Base-by-base conservation (phyloP, 2,113 vertebrate genomes). In the Morone saxatilis region DNA sequence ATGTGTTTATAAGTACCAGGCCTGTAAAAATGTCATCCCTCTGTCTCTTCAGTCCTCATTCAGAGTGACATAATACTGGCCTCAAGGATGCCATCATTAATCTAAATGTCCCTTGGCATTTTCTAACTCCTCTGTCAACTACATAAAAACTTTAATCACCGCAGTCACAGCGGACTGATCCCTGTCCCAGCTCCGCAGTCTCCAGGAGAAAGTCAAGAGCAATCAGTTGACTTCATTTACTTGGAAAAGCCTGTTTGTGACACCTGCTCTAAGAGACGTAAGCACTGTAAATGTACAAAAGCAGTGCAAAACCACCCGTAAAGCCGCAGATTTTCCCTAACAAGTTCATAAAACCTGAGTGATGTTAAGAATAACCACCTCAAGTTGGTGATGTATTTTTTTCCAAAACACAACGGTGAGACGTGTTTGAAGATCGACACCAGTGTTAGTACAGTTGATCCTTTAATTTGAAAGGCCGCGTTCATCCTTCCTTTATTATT, bases 51-150 rank as follows among this genome's bases (percentile, higher is more conserved):
- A 83, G 84, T 74, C 70, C 85, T 92, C 91, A 93, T 91, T 93
- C 82, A 76, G 79, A 81, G 89, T 94, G 93, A 93, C 92, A 93
- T 92, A 93, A 93, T 86, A 84, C 90, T 92, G 90, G 88, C 88
- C 84, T 85, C 10, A 1, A 78, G 67, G 80, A 89, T 84, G 77
- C 83, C 91, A 91, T 92, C 91, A 92, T 94, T 89, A 89, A 92
- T 91, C 83, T 63, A 88, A 93, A 93, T 85, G 88, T 92, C 89
- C 83, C 75, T 85, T 92, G 91, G 91, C 84, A 71, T 90, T 84
- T 92, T 92, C 84, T 80, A 85, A 86, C 87, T 90, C 75, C 76
- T 92, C 86, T 90, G 87, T 94, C 86, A 88, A 88, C 86, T 76
- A 78, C 75, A 89, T 93, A 87, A 94, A 93, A 92, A 84, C 75